Conservation (phyloP, 2,797 vertebrate genomes). For the Sebastes umbrosus region DNA sequence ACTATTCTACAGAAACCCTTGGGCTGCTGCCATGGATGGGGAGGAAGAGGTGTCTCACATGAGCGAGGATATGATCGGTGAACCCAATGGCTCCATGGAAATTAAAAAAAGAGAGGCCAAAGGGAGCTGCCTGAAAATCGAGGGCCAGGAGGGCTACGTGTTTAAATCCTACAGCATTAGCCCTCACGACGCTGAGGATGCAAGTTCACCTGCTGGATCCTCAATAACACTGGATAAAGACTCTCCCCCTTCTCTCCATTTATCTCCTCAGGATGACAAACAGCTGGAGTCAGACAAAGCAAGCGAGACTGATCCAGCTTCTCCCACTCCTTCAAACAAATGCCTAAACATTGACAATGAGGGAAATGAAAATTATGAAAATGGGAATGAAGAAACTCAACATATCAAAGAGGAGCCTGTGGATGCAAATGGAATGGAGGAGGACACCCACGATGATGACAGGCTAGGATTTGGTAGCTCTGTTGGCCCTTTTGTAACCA, state of each 20-base stretch:
- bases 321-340: constrained; percentile 70
- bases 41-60: constrained; percentile 77
- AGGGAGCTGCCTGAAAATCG: constrained; percentile 83
- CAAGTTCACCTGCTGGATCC: constrained; percentile 61
- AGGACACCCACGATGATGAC: constrained; percentile 86
- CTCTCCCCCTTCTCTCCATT: constrained; percentile 79
- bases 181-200: constrained; percentile 66
- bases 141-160: constrained; percentile 85
- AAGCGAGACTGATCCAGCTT: constrained; percentile 66
- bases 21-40: constrained; percentile 81
- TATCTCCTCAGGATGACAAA: constrained; percentile 81
- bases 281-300: constrained; percentile 63
- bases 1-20: constrained; percentile 60
- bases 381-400: constrained; percentile 64
- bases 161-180: constrained; percentile 85
- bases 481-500: constrained; percentile 82
- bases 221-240: constrained; percentile 83
- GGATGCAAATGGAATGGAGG: constrained; percentile 83
- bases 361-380: constrained; percentile 61
- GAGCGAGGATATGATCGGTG: constrained; percentile 69
- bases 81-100: constrained; percentile 70
- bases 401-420: constrained; percentile 80
- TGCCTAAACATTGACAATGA: constrained; percentile 67
- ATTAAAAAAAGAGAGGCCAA: constrained; percentile 82
- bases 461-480: constrained; percentile 83